Evolutionary conservation across 2,113 vertebrate species (phyloP), one percentile per base, ranked within the genome.

Genomic region (Fregetta grallaria): DNA sequence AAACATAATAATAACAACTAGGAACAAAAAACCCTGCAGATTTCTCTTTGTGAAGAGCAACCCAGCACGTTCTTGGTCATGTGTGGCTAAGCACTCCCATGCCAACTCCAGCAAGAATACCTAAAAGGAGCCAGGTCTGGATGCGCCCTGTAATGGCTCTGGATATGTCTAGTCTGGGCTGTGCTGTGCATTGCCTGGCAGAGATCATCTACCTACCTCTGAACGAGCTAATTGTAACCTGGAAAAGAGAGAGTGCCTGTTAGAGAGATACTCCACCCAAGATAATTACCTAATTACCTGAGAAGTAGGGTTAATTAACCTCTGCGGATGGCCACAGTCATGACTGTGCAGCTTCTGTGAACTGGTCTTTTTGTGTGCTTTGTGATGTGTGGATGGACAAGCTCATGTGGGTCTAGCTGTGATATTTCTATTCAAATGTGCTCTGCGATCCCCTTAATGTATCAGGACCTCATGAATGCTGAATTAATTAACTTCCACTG

Each of bases 401-500:
- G 87, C 62, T 92, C 70, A 25, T 25, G 58, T 30, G 86, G 84
- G 93, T 53, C 45, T 74, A 25, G 16, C 78, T 61, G 44, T 19
- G 86, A 36, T 75, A 44, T 26, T 92, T 58, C 88, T 56, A 30
- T 70, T 62, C 92, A 38, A 3, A 62, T 36, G 36, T 73, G 85
- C 71, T 93, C 78, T 88, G 77, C 32, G 2, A n/a, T 73, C 59
- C 50, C 74, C 74, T 90, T 55, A 45, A 17, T 53, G 67, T 70
- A 65, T 61, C 85, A 70, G 88, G 49, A 74, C 66, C 74, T 86
- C 42, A 9, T 17, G 63, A 90, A 88, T 36, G 82, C 25, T 44
- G 88, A 83, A 83, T 92, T 93, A 83, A 93, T 94, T 82, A 79
- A 79, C 74, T 88, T 88, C 32, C 85, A 47, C 71, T 52, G 78